Evolutionary conservation across 2,888 invertebrate species (phyloP), one percentile per base, ranked within the genome.

Genomic region (Drosophila kuntzei): DNA sequence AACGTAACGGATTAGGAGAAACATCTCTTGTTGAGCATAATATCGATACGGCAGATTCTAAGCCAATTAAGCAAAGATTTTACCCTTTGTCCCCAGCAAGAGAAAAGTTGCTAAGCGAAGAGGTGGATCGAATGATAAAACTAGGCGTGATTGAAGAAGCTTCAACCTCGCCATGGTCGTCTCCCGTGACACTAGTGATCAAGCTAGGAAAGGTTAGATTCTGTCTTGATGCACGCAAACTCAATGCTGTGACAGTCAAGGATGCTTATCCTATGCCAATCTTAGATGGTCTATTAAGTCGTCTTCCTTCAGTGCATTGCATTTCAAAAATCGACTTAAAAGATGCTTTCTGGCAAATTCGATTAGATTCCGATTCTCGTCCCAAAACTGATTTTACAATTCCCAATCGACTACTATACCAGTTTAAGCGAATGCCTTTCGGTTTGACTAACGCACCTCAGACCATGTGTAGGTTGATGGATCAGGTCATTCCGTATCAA

Each of bases 401-500:
- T 9, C 51, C 60, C 0, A 34, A 51, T 16, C 4, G 22, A 9
- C 46, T 27, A 1, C 11, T 58, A 14, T 58, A 58, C 7, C 47
- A 49, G 20, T 49, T 58, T 9, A 58, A 14, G 7, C 3, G 29
- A 11, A 41, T 58, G 47, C 27, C 29, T 11, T n/a, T n/a, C n/a
- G n/a, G n/a, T n/a, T n/a, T n/a, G n/a, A n/a, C n/a, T n/a, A n/a
- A n/a, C n/a, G n/a, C 34, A 14, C 29, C 60, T 1, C 43, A 44
- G 9, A 50, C 43, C 1, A 51, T 59, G 59, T 41, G 36, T 16
- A 22, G 36, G 16, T n/a, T 44, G 18, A 60, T 60, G 36, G 43
- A 43, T 9, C 29, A 39, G 14, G 43, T 50, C 7, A 34, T 50
- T 25, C 41, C 50, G 1, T 43, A 50, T 6, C 12, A 60, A 3